A percentile compares a stretch with the other conserved stretches of the same genome.
phyloP scores from a whole-genome alignment of 2,113 vertebrate species.

The Tautogolabrus adspersus region DNA sequence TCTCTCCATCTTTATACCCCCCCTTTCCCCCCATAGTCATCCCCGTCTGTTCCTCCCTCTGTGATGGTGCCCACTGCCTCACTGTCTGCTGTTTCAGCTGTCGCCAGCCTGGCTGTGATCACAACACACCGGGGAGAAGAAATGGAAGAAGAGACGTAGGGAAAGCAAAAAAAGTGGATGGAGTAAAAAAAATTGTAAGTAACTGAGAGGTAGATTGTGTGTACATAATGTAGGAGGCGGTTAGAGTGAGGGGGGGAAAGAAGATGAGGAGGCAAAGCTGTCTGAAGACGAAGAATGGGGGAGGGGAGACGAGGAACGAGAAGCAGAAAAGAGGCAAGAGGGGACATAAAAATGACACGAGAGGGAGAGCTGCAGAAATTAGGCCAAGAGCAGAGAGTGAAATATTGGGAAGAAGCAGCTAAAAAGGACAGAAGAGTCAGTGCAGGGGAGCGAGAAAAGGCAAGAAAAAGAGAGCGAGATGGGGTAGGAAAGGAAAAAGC shows the following conservation, averaged over 20 bases:
- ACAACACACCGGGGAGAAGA: conserved; percentile 55
- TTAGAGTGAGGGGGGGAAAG: not conserved
- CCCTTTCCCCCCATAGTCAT: not conserved
- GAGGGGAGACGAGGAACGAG: conserved; percentile 12
- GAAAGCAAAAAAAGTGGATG: conserved; percentile 16
- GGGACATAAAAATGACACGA: conserved; percentile 41
- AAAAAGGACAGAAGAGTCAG: not conserved
- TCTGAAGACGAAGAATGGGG: conserved; percentile 39
- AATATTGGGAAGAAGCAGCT: conserved; percentile 33
- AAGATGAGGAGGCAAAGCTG: conserved; percentile 29
- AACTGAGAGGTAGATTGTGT: conserved; percentile 44
- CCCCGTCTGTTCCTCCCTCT: conserved; percentile 28
- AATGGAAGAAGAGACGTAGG: conserved; percentile 36
- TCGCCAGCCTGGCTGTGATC: conserved; percentile 63
- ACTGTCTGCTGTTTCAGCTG: conserved; percentile 74
- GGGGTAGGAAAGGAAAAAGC: conserved; percentile 18
- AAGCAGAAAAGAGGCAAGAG: conserved; percentile 30
- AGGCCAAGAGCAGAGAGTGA: conserved; percentile 37
- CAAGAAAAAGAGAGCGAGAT: conserved; percentile 10
- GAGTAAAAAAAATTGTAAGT: conserved; percentile 23
- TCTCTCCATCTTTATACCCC: conserved; percentile 38
- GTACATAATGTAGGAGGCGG: conserved; percentile 29
- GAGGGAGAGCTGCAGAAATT: conserved; percentile 33
- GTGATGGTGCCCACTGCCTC: conserved; percentile 29
- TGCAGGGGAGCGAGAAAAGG: not conserved